Evolutionary conservation across 2,888 invertebrate genomes (phyloP).

Genomic region (Bruchidius siliquastri): DNA sequence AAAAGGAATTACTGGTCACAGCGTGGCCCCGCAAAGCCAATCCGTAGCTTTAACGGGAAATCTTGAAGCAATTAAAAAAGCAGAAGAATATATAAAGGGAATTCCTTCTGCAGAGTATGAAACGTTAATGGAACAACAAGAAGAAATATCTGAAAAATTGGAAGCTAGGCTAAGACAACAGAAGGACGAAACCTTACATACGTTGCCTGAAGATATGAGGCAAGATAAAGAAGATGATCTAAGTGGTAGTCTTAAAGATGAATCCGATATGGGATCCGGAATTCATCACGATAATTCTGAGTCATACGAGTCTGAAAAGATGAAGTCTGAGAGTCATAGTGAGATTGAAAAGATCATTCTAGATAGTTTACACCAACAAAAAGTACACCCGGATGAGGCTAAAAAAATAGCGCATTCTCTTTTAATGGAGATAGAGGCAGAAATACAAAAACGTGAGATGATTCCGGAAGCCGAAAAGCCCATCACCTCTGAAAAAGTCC

Average conservation of each 20-base stretch:
- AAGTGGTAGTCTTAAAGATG: conserved; percentile 38
- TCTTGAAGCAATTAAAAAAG: no score
- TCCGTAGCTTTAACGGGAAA: no score
- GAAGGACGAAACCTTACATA: neutral
- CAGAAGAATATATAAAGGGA: conserved; percentile 14
- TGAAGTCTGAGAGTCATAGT: conserved; percentile 43
- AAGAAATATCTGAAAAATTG: conserved; percentile 24
- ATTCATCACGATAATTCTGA: conserved; percentile 43
- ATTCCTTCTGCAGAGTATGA: conserved; percentile 9
- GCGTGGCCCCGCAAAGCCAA: neutral
- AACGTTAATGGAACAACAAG: conserved; percentile 19
- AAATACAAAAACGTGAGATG: conserved; percentile 47
- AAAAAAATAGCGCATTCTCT: conserved; percentile 50
- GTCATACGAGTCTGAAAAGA: conserved; percentile 40
- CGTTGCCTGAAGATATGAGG: neutral
- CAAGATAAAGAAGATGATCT: conserved; percentile 43
- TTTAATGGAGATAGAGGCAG: conserved; percentile 52
- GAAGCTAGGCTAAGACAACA: conserved; percentile 19
- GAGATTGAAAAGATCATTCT: conserved; percentile 45
- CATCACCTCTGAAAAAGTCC: conserved; percentile 32
- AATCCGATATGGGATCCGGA: conserved; percentile 45
- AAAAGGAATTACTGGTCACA: conserved; percentile 1
- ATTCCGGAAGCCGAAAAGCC: conserved; percentile 12
- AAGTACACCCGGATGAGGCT: conserved; percentile 50
- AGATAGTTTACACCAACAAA: conserved; percentile 45